Evolutionary conservation across 1,140 invertebrate species (phyloP).

Genomic region (Cherax destructor): DNA sequence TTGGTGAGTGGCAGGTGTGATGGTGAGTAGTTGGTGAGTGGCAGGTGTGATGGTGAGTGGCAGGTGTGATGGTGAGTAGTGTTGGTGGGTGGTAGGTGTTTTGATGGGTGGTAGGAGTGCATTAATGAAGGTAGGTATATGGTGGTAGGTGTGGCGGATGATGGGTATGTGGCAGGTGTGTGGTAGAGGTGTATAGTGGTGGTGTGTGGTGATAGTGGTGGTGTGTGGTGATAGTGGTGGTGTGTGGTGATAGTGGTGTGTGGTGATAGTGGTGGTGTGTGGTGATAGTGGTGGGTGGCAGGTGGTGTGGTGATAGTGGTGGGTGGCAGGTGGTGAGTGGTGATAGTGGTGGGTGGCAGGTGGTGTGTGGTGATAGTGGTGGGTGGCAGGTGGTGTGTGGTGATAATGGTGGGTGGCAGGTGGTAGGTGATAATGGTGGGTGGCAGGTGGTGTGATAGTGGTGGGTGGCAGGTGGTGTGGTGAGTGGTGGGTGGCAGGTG

Average conservation of each 20-base stretch:
- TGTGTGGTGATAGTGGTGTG: background rate
- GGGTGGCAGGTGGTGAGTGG: background rate
- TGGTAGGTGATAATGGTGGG: too few relatives aligned
- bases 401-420: background rate
- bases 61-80: background rate
- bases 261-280: background rate
- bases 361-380: background rate
- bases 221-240: too few relatives aligned
- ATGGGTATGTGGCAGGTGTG: too few relatives aligned
- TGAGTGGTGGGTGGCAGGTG: too few relatives aligned
- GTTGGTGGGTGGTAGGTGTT: too few relatives aligned
- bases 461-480: too few relatives aligned
- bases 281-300: background rate
- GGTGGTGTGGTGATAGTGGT: background rate
- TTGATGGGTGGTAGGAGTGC: too few relatives aligned
- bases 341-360: background rate
- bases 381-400: background rate
- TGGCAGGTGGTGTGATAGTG: too few relatives aligned
- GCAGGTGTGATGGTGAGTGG: background rate
- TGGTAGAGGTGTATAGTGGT: too few relatives aligned
- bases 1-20: background rate
- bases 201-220: too few relatives aligned
- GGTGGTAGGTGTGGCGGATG: too few relatives aligned
- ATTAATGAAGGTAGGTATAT: too few relatives aligned
- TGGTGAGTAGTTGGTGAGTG: background rate